A percentile compares a stretch with the other conserved stretches of the same genome.
phyloP scores from a whole-genome alignment of 2,888 invertebrate species.

The Cordilura impudica region DNA sequence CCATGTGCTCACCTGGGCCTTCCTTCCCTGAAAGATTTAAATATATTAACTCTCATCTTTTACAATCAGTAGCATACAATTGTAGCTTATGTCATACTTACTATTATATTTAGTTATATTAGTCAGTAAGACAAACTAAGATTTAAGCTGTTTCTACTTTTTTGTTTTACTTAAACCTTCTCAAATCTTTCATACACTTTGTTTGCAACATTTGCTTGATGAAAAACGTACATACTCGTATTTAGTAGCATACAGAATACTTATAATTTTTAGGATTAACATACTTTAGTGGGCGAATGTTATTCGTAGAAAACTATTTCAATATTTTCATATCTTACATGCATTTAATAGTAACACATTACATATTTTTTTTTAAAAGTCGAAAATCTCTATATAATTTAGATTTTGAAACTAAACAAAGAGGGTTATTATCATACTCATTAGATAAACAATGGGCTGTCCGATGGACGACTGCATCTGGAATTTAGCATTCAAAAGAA shows the following conservation, averaged over 20 bases:
- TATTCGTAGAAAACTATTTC: conserved; percentile 52
- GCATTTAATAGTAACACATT: too few species aligned
- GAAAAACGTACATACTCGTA: neutral
- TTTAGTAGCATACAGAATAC: neutral
- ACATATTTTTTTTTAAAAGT: conserved; percentile 18
- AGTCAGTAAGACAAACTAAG: conserved; percentile 13
- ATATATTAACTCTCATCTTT: neutral
- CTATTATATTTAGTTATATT: neutral
- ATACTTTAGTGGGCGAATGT: conserved; percentile 71
- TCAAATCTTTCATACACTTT: conserved; percentile 20
- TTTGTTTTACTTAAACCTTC: conserved; percentile 26
- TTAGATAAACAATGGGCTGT: conserved; percentile 55
- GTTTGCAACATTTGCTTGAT: conserved; percentile 17
- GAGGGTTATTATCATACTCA: conserved; percentile 59
- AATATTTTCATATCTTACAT: conserved; percentile 32
- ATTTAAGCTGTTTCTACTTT: conserved; percentile 28
- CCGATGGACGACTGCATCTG: conserved; percentile 19
- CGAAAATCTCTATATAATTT: conserved; percentile 67
- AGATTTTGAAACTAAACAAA: conserved; percentile 63
- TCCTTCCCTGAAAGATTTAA: neutral
- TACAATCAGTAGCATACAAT: conserved; percentile 28
- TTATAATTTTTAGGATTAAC: conserved; percentile 67
- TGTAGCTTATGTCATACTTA: conserved; percentile 65
- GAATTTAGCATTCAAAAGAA: neutral
- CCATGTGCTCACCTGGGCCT: neutral